These are phyloP conservation scores for Chionis minor DNA, from an alignment of 2,113 vertebrate genomes.

Conservation along the genomic window DNA sequence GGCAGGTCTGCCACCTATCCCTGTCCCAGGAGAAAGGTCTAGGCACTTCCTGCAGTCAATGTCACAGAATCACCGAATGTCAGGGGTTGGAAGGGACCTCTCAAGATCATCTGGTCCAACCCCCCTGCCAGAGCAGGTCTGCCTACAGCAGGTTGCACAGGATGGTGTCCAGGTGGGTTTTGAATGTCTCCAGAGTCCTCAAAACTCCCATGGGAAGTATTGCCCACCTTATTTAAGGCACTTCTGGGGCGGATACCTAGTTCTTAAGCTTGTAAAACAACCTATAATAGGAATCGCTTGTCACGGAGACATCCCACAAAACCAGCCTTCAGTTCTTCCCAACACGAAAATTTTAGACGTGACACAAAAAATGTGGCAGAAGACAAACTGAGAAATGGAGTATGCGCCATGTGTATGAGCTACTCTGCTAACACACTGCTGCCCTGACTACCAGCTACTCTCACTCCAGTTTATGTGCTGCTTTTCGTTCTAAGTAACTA, in stretches of 20 bases:
- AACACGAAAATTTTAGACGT: background rate
- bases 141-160: no score
- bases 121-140: no score
- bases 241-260: accelerated
- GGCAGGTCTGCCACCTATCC: background rate
- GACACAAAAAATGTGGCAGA: background rate
- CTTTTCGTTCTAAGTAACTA: background rate
- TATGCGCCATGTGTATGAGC: background rate
- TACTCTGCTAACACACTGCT: background rate
- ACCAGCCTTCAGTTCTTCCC: background rate
- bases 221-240: background rate
- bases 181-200: background rate
- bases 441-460: background rate
- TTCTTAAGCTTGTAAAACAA: background rate
- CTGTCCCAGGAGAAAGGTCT: background rate
- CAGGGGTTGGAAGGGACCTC: no score
- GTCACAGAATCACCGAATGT: background rate
- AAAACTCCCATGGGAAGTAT: background rate
- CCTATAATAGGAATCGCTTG: background rate
- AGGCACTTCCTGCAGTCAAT: background rate
- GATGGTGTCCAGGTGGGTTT: no score
- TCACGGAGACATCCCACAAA: background rate
- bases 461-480: background rate
- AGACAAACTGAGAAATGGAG: background rate
- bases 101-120: no score